phyloP scores from a whole-genome alignment of 1,140 invertebrate genomes.

The Hypothenemus hampei region DNA sequence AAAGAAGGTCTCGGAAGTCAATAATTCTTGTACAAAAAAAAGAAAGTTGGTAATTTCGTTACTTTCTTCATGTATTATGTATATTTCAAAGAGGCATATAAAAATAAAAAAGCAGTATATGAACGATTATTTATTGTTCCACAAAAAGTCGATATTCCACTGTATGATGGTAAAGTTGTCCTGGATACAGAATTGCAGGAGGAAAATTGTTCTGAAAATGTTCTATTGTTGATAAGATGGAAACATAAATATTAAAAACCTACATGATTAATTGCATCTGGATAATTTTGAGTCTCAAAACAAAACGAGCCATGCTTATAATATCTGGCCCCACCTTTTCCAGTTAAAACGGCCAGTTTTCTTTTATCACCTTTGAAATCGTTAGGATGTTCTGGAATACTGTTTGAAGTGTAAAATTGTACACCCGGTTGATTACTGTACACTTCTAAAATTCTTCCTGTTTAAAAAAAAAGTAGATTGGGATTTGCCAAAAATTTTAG shows the following conservation, averaged over 20 bases:
- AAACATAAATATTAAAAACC: slow-evolving; percentile 12
- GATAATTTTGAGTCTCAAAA: slow-evolving; percentile 89
- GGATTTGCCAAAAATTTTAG: slow-evolving; percentile 35
- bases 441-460: slow-evolving; percentile 69
- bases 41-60: too few relatives aligned
- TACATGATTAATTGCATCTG: slow-evolving; percentile 80
- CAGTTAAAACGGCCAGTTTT: slow-evolving; percentile 41
- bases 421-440: slow-evolving; percentile 83
- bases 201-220: slow-evolving; percentile 66
- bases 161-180: slow-evolving; percentile 56
- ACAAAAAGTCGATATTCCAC: slow-evolving; percentile 38
- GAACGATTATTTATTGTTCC: too few relatives aligned
- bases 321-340: slow-evolving; percentile 66
- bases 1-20: too few relatives aligned
- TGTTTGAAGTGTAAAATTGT: slow-evolving; percentile 84
- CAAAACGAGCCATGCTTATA: slow-evolving; percentile 80
- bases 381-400: slow-evolving; percentile 55
- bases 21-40: too few relatives aligned
- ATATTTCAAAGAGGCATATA: background rate
- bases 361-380: slow-evolving; percentile 24
- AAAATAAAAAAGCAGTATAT: background rate
- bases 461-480: background rate
- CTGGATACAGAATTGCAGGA: slow-evolving; percentile 63
- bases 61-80: background rate
- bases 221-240: background rate